phyloP scores from a whole-genome alignment of 2,113 vertebrate species.

The Siphamia tubifer region DNA sequence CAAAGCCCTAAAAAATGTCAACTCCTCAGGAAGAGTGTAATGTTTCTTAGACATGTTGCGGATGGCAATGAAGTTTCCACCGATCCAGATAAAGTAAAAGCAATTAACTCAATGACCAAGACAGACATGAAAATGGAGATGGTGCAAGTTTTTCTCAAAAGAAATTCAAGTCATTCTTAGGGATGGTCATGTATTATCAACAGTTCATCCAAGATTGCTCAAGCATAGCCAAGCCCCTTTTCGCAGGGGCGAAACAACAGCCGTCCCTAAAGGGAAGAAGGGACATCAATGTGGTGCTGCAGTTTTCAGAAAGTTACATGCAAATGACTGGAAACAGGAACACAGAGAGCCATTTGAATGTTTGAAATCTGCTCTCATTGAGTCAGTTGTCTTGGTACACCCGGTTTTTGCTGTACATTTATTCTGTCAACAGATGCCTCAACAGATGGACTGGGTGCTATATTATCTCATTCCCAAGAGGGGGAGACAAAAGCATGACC shows the following conservation, averaged over 20 bases:
- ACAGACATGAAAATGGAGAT: background rate
- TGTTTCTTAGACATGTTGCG: background rate
- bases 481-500: background rate
- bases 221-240: background rate
- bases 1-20: background rate
- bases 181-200: constrained; percentile 5
- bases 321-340: background rate
- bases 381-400: background rate
- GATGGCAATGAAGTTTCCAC: background rate
- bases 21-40: background rate
- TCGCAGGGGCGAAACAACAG: background rate
- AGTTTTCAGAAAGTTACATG: background rate
- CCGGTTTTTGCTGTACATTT: background rate
- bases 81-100: background rate
- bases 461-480: background rate
- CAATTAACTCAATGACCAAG: background rate
- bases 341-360: background rate
- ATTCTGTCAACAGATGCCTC: background rate
- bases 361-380: background rate
- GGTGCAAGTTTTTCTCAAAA: background rate
- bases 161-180: background rate
- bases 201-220: background rate
- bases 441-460: background rate
- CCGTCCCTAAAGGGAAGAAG: background rate
- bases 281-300: background rate